Percentiles rank a stretch among this genome's conserved stretches.
Evolutionary conservation across 2,113 vertebrate species (phyloP).

Genomic region (Petroica traversi): DNA sequence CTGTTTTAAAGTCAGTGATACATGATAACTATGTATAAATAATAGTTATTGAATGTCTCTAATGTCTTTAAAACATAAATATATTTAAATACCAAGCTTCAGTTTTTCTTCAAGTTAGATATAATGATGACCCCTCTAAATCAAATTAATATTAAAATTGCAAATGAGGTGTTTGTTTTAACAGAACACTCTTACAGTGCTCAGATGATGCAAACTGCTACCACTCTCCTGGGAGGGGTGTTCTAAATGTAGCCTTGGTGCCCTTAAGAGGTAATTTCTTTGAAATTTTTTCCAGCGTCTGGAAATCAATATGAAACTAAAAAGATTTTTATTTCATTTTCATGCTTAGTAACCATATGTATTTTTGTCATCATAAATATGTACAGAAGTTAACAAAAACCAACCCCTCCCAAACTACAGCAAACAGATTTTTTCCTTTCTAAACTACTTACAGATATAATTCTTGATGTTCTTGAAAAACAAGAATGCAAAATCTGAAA

Average conservation of each 20-base stretch:
- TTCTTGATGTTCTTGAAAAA: not conserved
- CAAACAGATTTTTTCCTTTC: not conserved
- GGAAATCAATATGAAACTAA: not conserved
- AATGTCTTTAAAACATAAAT: not conserved
- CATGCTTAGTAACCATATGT: not conserved
- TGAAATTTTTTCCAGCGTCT: not conserved
- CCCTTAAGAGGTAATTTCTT: not conserved
- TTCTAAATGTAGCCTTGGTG: not conserved
- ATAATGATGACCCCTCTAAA: not conserved
- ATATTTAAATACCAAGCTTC: not conserved
- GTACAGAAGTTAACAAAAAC: not conserved
- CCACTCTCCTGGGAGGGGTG: not conserved
- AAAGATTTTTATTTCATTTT: not conserved
- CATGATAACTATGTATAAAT: not conserved
- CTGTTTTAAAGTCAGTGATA: not conserved
- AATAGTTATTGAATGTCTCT: not conserved
- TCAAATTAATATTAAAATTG: not conserved
- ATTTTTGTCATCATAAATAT: not conserved
- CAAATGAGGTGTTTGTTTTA: not conserved
- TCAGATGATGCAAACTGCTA: not conserved
- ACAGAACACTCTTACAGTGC: not conserved
- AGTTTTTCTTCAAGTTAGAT: not conserved
- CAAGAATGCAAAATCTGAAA: not conserved
- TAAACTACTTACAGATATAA: not conserved
- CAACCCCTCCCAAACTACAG: accelerated